Base-by-base conservation (phyloP, 2,888 invertebrate genomes). In the Chalcosyrphus nemorum region DNA sequence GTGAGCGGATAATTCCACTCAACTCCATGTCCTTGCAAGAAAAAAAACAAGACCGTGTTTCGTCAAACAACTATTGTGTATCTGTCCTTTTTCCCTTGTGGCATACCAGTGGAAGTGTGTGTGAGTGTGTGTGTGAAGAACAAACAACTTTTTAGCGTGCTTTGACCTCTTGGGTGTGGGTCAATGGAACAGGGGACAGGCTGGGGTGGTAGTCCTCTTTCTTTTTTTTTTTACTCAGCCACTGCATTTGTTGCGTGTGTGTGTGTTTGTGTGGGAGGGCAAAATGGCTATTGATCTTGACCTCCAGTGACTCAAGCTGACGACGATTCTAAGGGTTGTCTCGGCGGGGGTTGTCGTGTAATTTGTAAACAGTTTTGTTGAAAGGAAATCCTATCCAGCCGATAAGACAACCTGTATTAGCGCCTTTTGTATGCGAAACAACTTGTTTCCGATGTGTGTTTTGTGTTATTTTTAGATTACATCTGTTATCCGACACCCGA, bases 141-240 rank as follows among this genome's bases (percentile, higher is more conserved):
- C 50, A 52, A 52, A 47, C 45, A 65, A 74, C 47, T 68, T 61
- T 24, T 59, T 50, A 13, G 59, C 56, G 78, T 74, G 74, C 82
- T 77, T 76, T 81, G 70, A 76, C 81, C 70, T 71, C 27, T n/a
- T 4, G 68, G 21, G 74, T 65, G 78, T 7, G 43, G 84, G 78
- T 80, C 78, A 84, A 75, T 80, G 74, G 57, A 75, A 70, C 56
- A 52, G 11, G 19, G 61, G 63, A 9, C 9, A 9, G 32, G 66
- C 13, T 35, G 56, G 9, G 32, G n/a, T n/a, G n/a, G n/a, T n/a
- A 2, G 21, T 1, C 13, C 11, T 11, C 4, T 24, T 15, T 19
- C 9, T 24, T 32, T 47, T 24, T 13, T 45, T 43, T 19, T 38
- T 59, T 27, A 15, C 50, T 29, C n/a, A n/a, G n/a, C n/a, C n/a